Evolutionary conservation across 2,113 vertebrate genomes (phyloP), one percentile per base, ranked within the genome.

Genomic region (Perccottus glenii): DNA sequence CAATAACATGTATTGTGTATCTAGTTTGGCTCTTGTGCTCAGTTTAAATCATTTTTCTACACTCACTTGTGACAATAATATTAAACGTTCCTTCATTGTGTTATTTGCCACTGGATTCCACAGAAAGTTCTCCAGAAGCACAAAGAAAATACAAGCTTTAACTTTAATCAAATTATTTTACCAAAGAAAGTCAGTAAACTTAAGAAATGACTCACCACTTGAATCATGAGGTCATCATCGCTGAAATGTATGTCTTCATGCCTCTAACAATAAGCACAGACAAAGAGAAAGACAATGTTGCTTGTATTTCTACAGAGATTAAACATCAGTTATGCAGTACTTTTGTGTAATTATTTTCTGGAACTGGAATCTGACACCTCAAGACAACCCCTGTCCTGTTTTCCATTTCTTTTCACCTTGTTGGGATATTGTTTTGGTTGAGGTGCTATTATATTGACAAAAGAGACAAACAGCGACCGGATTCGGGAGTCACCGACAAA

Each of bases 401-500:
- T 58, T 3, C n/a, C 32, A 4, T 0, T 5, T 59, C 52, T 46
- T 7, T 53, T 60, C 89, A 99, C 97, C 96, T 98, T 99, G 83
- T 87, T 95, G 86, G 94, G 95, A 81, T 95, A 93, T 85, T 96
- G 95, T 87, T 90, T 95, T 76, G 88, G 83, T 49, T 94, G 92
- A 33, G 96, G 93, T 73, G 96, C 93, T 70, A 99, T 92, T 65
- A 98, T 92, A 90, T 95, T 96, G 82, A 97, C 74, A 82, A 96
- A 99, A 32, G 97, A 94, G 83, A 96, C 96, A 85, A 98, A 99
- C 2, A 98, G 89, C 68, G 98, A 95, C 55, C 97, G 94, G 79
- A 99, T 96, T 88, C 98, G 93, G 78, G 98, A 99, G 84, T 99
- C 98, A 68, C 98, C 98, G 50, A 98, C 69, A 90, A 99, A 99